Percentiles rank a stretch among this genome's conserved stretches.
Conservation (phyloP, 2,113 vertebrate genomes). For the Rostratula benghalensis region DNA sequence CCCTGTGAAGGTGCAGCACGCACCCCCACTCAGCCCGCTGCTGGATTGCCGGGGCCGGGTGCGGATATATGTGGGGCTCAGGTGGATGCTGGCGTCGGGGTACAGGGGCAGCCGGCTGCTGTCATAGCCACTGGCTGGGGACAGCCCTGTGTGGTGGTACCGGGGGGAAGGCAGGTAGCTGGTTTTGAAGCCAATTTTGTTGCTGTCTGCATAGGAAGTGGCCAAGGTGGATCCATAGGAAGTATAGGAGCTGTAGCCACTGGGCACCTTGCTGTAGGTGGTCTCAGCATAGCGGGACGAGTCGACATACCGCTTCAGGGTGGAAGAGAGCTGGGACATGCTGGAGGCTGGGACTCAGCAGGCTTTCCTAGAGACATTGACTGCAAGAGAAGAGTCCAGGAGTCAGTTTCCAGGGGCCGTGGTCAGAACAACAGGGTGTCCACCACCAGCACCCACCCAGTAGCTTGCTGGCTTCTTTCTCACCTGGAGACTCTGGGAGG, state of each 20-base stretch:
- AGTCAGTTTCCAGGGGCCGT: background rate
- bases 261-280: slow-evolving; percentile 76
- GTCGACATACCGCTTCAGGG: slow-evolving; percentile 87
- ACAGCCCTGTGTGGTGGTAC: slow-evolving; percentile 71
- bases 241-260: slow-evolving; percentile 85
- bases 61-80: slow-evolving; percentile 74
- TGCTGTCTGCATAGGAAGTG: slow-evolving; percentile 79
- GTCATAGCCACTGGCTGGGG: slow-evolving; percentile 77
- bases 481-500: background rate
- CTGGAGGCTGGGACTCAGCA: slow-evolving; percentile 74
- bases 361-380: slow-evolving; percentile 84
- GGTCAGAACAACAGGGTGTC: rapidly evolving
- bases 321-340: slow-evolving; percentile 96
- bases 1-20: slow-evolving; percentile 42
- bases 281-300: slow-evolving; percentile 77
- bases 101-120: slow-evolving; percentile 79
- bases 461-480: background rate
- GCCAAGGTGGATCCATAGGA: slow-evolving; percentile 82
- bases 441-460: background rate
- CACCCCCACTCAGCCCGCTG: slow-evolving; percentile 76
- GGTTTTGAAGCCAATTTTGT: slow-evolving; percentile 81
- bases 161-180: slow-evolving; percentile 79
- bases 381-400: slow-evolving; percentile 74
- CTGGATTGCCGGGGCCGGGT: slow-evolving; percentile 69
- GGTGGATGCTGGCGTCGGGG: slow-evolving; percentile 74